A percentile compares a stretch with the other conserved stretches of the same genome.
Conservation (phyloP, 2,113 vertebrate genomes). For the Mirounga angustirostris region DNA sequence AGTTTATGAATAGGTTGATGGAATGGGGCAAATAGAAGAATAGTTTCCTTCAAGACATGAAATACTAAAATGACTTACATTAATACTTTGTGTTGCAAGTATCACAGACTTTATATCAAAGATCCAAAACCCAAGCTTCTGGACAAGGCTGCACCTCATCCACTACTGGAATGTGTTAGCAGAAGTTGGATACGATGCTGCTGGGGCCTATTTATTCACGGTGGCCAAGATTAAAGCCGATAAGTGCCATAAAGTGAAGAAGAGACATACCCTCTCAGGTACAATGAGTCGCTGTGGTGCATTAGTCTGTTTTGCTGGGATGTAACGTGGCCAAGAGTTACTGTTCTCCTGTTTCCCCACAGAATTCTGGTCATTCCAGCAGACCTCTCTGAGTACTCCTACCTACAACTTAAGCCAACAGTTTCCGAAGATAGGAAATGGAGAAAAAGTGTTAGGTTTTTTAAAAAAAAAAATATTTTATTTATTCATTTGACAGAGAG, state of each 20-base stretch:
- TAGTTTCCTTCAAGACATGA: neutral
- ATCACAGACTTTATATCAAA: slow-evolving; percentile 65
- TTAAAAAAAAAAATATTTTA: too few relatives aligned
- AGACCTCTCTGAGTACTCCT: neutral
- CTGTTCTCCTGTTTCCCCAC: neutral
- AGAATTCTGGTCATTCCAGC: neutral
- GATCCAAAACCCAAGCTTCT: slow-evolving; percentile 65
- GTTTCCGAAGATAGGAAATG: neutral
- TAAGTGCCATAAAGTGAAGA: neutral
- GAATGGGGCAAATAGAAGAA: neutral
- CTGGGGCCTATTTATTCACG: slow-evolving; percentile 26
- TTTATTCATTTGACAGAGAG: too few relatives aligned
- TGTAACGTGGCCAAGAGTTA: neutral
- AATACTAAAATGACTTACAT: neutral
- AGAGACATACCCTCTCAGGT: slow-evolving; percentile 27
- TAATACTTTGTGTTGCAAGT: slow-evolving; percentile 30
- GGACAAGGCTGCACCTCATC: slow-evolving; percentile 74
- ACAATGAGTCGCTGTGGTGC: accelerated
- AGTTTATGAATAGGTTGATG: neutral
- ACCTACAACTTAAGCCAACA: neutral
- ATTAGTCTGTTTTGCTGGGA: accelerated
- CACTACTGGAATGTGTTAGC: slow-evolving; percentile 69
- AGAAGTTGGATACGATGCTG: slow-evolving; percentile 10
- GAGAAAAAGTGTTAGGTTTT: neutral
- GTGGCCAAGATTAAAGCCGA: slow-evolving; percentile 58